Evolutionary conservation across 2,113 vertebrate species (phyloP).

Genomic region (Isichthys henryi): DNA sequence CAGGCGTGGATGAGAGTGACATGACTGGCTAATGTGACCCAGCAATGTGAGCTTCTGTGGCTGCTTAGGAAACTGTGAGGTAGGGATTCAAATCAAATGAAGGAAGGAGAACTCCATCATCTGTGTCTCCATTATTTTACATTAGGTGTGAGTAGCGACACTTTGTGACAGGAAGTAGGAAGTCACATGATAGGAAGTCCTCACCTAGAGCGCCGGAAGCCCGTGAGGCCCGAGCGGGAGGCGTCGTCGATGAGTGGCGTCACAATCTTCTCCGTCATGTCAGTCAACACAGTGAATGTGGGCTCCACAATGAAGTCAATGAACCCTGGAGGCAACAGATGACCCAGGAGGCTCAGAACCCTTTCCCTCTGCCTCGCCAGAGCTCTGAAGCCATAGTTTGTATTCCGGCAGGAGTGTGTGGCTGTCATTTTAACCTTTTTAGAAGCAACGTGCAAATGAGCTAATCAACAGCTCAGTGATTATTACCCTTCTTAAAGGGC

Average conservation of each 20-base stretch:
- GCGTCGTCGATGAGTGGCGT: slow-evolving; percentile 75
- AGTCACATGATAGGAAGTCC: slow-evolving; percentile 5
- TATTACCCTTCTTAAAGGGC: neutral
- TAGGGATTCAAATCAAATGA: neutral
- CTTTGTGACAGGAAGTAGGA: neutral
- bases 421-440: neutral
- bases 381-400: neutral
- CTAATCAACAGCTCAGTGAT: neutral
- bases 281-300: slow-evolving; percentile 84
- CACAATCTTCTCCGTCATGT: slow-evolving; percentile 89
- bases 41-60: neutral
- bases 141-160: neutral
- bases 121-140: neutral
- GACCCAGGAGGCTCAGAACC: neutral
- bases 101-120: neutral
- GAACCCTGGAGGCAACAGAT: slow-evolving; percentile 65
- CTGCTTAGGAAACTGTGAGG: neutral
- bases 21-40: neutral
- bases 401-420: neutral
- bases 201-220: slow-evolving; percentile 77
- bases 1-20: neutral
- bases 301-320: slow-evolving; percentile 98
- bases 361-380: neutral
- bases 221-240: slow-evolving; percentile 55
- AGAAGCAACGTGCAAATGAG: neutral